Evolutionary conservation across 2,888 invertebrate genomes (phyloP), one percentile per base, ranked within the genome.

Genomic region (Microctonus brassicae): DNA sequence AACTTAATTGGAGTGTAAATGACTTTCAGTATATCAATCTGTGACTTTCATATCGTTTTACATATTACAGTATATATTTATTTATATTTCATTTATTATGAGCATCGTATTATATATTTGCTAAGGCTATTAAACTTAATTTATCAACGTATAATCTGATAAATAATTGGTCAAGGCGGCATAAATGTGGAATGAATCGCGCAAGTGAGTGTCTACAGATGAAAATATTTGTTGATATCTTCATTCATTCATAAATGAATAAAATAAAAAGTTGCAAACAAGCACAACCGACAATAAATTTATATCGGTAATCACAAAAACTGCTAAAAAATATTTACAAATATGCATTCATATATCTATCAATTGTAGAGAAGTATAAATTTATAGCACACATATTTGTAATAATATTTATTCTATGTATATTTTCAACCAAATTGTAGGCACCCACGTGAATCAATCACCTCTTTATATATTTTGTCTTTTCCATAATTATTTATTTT

Each of bases 151-250:
- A 29, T 29, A 29, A 29, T 29, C 29, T 29, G 29, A 29, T 29
- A 29, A 29, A n/a, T 29, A 5, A 3, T 29, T 29, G 36, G 9
- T 36, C 36, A 36, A 36, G 10, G 1, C 10, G 36, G 10, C 36
- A 36, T 10, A 13, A n/a, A 39, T 13, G 53, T 64, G 53, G 52
- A 64, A 64, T 64, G 64, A 64, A 64, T 53, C 53, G 34, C 22
- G 53, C 20, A 9, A 11, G 33, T 53, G 53, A 13, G 64, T 53
- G 64, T 64, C 34, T 53, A 53, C 53, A 47, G 22, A n/a, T 5
- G 13, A 7, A 29, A 52, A 52, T 47, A 29, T 34, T 34, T 24
- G 11, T 39, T 36, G 3, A 10, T 22, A 36, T 1, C n/a, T 39
- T 10, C n/a, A 39, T n/a, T n/a, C 3, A 5, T 39, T n/a, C n/a